Evolutionary conservation across 2,113 vertebrate genomes (phyloP).

Genomic region (Agapornis roseicollis): DNA sequence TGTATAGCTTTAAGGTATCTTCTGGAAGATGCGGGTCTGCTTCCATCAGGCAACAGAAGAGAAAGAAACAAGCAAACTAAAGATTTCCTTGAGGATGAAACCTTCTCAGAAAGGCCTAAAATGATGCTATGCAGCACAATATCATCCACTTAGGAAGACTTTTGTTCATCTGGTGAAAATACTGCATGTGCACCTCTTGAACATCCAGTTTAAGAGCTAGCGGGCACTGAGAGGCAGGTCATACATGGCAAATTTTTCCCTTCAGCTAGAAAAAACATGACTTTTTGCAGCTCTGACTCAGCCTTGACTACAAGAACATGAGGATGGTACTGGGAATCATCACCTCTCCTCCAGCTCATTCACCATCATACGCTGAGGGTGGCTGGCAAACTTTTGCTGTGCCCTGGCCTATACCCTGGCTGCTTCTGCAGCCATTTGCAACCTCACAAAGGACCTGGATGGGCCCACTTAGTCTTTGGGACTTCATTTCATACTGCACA

Average conservation of each 20-base stretch:
- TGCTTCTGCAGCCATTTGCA: not conserved
- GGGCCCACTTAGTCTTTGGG: not conserved
- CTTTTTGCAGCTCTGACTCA: not conserved
- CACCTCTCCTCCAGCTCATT: not conserved
- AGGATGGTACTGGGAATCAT: not conserved
- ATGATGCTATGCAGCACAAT: not conserved
- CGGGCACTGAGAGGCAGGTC: not conserved
- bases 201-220: not conserved
- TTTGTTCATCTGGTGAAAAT: not conserved
- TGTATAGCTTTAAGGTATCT: not conserved
- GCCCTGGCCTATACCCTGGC: not conserved
- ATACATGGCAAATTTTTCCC: not conserved
- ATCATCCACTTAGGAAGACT: not conserved
- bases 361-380: rapidly evolving
- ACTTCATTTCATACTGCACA: rapidly evolving
- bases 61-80: not conserved
- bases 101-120: not conserved
- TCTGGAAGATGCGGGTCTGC: not conserved
- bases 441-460: not conserved
- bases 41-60: not conserved
- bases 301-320: not conserved
- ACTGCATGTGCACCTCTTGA: not conserved
- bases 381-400: not conserved
- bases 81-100: not conserved
- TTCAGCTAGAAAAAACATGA: not conserved